phyloP scores from a whole-genome alignment of 1,140 invertebrate genomes.

The Heterodera carotae region DNA sequence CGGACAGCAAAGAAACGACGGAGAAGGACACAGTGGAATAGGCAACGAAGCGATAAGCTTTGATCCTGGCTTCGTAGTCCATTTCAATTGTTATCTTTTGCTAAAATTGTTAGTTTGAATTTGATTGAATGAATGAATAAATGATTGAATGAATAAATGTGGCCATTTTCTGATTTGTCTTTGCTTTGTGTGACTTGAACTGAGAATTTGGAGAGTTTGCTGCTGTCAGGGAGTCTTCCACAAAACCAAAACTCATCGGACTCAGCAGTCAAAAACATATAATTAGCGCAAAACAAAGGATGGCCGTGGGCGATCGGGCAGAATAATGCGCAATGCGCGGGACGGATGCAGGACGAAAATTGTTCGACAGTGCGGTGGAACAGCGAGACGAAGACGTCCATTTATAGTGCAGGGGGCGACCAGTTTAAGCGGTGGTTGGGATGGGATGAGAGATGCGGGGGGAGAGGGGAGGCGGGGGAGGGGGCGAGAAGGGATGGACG shows the following conservation, averaged over 20 bases:
- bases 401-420: constrained; percentile 8
- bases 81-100: constrained; percentile 15
- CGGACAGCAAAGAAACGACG: constrained; percentile 47
- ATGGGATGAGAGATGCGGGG: neutral
- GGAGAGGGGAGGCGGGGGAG: too few relatives aligned
- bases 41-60: constrained; percentile 55
- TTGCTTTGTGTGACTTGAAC: neutral
- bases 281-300: constrained; percentile 1
- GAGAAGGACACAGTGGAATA: constrained; percentile 55
- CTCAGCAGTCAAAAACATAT: neutral
- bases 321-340: neutral
- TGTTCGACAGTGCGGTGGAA: constrained; percentile 1
- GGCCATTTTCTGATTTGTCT: neutral
- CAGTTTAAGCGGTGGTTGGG: constrained; percentile 11
- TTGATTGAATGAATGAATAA: too few relatives aligned
- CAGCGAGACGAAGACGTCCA: constrained; percentile 8
- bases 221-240: neutral
- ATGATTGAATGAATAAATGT: too few relatives aligned
- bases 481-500: neutral
- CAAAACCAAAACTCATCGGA: neutral
- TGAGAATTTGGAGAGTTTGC: neutral
- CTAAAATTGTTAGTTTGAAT: neutral
- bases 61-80: constrained; percentile 55
- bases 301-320: neutral
- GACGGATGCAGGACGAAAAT: neutral